phyloP scores from a whole-genome alignment of 2,113 vertebrate genomes.

The Octodon degus region DNA sequence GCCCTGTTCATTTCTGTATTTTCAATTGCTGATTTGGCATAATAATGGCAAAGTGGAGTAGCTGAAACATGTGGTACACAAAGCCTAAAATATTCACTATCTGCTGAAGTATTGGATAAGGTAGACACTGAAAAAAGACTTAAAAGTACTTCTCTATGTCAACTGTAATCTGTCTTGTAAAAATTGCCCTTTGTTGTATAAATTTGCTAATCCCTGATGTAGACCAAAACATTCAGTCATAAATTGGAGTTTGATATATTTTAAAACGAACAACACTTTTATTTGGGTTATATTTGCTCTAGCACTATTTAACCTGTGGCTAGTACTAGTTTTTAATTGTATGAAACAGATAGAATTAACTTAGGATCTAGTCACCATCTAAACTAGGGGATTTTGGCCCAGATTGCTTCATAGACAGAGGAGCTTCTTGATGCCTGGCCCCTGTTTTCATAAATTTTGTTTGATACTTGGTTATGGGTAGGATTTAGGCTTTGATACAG shows the following conservation, averaged over 20 bases:
- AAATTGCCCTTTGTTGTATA: neutral
- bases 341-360: slow-evolving; percentile 15
- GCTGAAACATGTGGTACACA: neutral
- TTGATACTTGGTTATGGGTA: neutral
- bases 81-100: slow-evolving; percentile 40
- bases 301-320: slow-evolving; percentile 4
- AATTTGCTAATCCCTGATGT: neutral
- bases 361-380: neutral
- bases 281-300: neutral
- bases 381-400: neutral
- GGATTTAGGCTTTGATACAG: neutral
- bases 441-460: neutral
- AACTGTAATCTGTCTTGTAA: neutral
- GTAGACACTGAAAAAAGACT: neutral
- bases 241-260: slow-evolving; percentile 37
- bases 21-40: neutral
- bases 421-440: neutral
- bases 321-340: slow-evolving; percentile 46
- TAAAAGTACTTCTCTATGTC: neutral
- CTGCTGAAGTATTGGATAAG: neutral
- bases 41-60: neutral
- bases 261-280: neutral
- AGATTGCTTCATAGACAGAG: neutral
- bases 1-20: neutral
- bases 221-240: neutral